phyloP scores from a whole-genome alignment of 2,888 invertebrate genomes.

The Nymphalis c-album region DNA sequence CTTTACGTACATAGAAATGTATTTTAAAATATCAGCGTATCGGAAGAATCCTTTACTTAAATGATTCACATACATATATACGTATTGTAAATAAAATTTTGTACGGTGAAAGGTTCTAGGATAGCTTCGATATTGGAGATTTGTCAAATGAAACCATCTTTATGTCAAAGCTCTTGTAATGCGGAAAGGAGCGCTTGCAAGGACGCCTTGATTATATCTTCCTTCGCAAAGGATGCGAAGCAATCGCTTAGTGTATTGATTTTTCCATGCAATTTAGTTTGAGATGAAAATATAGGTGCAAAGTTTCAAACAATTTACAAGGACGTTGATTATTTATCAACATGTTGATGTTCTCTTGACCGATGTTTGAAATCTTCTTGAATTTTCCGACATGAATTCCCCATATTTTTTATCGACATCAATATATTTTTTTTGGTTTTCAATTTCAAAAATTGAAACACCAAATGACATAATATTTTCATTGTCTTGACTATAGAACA shows the following conservation, averaged over 20 bases:
- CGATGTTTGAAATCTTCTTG: no score
- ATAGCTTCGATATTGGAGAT: constrained; percentile 34
- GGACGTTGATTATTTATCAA: no score
- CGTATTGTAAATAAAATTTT: background rate
- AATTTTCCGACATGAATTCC: no score
- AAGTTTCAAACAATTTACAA: no score
- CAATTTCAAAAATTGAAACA: no score
- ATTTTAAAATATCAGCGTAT: background rate
- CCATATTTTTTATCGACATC: no score
- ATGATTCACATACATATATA: background rate
- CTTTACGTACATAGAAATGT: background rate
- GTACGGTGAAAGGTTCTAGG: constrained; percentile 9
- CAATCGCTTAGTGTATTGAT: background rate
- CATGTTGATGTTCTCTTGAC: no score
- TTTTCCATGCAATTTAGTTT: background rate
- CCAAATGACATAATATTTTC: no score
- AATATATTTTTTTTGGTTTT: no score
- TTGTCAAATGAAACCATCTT: constrained; percentile 29
- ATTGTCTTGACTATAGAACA: no score
- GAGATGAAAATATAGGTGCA: no score
- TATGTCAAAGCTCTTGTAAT: constrained; percentile 18
- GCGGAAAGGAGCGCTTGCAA: constrained; percentile 17
- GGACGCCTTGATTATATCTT: constrained; percentile 6
- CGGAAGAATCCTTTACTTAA: background rate
- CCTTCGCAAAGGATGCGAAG: background rate